Evolutionary conservation across 2,888 invertebrate genomes (phyloP).

Genomic region (Papilio demoleus): DNA sequence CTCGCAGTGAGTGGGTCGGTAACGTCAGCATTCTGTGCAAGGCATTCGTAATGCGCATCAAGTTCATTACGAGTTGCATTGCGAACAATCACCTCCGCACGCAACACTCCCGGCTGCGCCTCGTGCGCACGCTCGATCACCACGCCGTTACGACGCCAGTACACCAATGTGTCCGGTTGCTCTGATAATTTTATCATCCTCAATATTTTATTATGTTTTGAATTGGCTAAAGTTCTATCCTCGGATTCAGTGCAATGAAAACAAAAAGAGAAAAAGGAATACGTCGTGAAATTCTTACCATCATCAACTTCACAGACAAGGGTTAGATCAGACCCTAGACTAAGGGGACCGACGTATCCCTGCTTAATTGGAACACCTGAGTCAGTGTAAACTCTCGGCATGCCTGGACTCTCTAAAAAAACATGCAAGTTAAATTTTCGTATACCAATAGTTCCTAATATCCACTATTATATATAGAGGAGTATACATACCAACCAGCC

Average conservation of each 20-base stretch:
- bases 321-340: constrained; percentile 58
- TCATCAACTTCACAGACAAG: constrained; percentile 64
- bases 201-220: background rate
- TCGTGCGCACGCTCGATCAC: constrained; percentile 54
- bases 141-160: constrained; percentile 67
- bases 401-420: constrained; percentile 60
- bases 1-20: constrained; percentile 61
- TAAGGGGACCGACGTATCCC: constrained; percentile 61
- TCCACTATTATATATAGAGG: background rate
- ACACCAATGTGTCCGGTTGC: constrained; percentile 59
- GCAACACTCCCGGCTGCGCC: constrained; percentile 52
- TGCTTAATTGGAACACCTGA: constrained; percentile 53
- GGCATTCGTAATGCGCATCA: constrained; percentile 67
- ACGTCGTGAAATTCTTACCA: constrained; percentile 50
- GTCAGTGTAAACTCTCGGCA: constrained; percentile 58
- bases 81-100: constrained; percentile 54
- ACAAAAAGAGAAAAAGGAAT: background rate
- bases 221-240: no score
- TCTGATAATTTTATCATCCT: constrained; percentile 48
- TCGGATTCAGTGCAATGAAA: no score
- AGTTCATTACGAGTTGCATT: constrained; percentile 62
- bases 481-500: constrained; percentile 63
- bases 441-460: background rate
- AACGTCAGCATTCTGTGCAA: constrained; percentile 69
- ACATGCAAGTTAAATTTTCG: background rate